A percentile compares a stretch with the other conserved stretches of the same genome.
Evolutionary conservation across 2,888 invertebrate genomes (phyloP).

Genomic region (Drosophila emarginata): DNA sequence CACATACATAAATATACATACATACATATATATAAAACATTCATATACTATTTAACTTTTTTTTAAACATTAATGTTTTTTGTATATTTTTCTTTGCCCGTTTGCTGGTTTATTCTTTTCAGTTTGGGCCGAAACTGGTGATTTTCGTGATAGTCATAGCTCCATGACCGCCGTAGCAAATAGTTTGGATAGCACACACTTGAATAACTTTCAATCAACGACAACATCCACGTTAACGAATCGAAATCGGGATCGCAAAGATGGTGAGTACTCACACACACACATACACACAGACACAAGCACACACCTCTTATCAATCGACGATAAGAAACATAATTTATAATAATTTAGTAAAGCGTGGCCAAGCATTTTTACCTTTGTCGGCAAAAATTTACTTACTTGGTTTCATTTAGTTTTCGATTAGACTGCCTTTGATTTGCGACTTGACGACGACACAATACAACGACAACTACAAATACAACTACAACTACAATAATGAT

Average conservation of each 20-base stretch:
- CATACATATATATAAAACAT: slow-evolving; percentile 3
- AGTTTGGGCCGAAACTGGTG: slow-evolving; percentile 95
- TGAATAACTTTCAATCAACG: slow-evolving; percentile 86
- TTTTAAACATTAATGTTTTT: slow-evolving; percentile 77
- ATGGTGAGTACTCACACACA: slow-evolving; percentile 84
- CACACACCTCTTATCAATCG: slow-evolving; percentile 31
- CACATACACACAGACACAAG: background rate
- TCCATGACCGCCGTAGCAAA: slow-evolving; percentile 86
- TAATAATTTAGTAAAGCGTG: slow-evolving; percentile 70
- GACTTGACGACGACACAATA: slow-evolving; percentile 59
- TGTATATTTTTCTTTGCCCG: slow-evolving; percentile 31
- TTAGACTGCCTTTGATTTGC: slow-evolving; percentile 78
- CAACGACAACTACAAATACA: slow-evolving; percentile 52
- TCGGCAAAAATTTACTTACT: slow-evolving; percentile 74
- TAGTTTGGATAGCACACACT: slow-evolving; percentile 86
- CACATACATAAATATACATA: background rate
- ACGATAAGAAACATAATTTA: slow-evolving; percentile 72
- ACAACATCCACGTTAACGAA: slow-evolving; percentile 86
- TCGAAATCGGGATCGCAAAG: slow-evolving; percentile 84
- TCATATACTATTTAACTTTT: slow-evolving; percentile 33
- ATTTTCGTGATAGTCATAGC: slow-evolving; percentile 92
- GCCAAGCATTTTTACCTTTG: slow-evolving; percentile 72
- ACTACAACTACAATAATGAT: background rate
- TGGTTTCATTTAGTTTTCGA: slow-evolving; percentile 74
- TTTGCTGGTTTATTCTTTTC: slow-evolving; percentile 83